Evolutionary conservation across 2,113 vertebrate genomes (phyloP), one percentile per base, ranked within the genome.

Genomic region (Ameiurus melas): DNA sequence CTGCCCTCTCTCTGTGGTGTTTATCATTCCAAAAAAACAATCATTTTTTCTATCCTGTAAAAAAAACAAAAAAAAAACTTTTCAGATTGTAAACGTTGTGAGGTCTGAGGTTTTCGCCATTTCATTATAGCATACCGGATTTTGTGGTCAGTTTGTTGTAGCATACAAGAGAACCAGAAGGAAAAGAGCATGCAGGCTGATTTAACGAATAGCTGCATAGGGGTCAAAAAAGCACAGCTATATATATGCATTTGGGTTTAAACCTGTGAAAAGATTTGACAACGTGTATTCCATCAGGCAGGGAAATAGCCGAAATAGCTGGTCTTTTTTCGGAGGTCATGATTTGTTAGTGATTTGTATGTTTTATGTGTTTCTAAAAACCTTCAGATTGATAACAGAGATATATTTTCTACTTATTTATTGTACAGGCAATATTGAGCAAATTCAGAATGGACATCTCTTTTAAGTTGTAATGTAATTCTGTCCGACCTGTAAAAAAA

Each of bases 351-450:
- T 93, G 91, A 96, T 96, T 96, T 97, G 93, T 97, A 95, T 95
- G 96, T 96, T 93, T 93, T 89, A 88, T 92, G 94, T 94, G 90
- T 96, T 97, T 97, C 96, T 96, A 93, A 95, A 92, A 95, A 94
- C 94, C 86, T 88, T 95, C 95, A 95, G 94, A 93, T 94, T 93
- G 94, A 94, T 95, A 94, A 95, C 94, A 94, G 95, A 97, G 94
- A 97, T 97, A 96, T 98, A 98, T 97, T 98, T 98, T 99, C 95
- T 99, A 98, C 97, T 97, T 97, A 98, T 99, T 99, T 98, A 99
- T 98, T 99, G 95, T 95, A 95, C 92, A 96, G 95, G 95, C 95
- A 94, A 94, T 94, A 95, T 93, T 89, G 83, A 92, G 91, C 91
- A 89, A 92, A 93, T 93, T 85, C 90, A 87, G 20, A 93, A 93